Evolutionary conservation across 2,888 invertebrate species (phyloP).

Genomic region (Neuroscelio doddi): DNA sequence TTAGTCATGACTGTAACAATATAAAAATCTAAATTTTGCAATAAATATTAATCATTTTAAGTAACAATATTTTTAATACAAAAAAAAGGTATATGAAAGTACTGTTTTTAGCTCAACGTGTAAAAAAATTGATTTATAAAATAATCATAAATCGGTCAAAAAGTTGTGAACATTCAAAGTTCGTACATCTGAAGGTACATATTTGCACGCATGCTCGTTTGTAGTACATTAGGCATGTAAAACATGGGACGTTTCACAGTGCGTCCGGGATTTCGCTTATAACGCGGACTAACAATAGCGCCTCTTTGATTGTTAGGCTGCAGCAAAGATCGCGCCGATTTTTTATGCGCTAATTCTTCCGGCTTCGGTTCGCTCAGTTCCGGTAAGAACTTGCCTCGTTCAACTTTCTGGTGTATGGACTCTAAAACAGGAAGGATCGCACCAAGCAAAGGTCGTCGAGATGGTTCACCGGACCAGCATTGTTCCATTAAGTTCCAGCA

Average conservation of each 20-base stretch:
- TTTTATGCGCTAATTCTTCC: slow-evolving; percentile 53
- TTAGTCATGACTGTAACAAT: neutral
- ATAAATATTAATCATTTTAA: too few relatives aligned
- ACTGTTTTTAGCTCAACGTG: too few relatives aligned
- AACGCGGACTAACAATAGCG: slow-evolving; percentile 49
- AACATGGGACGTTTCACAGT: slow-evolving; percentile 62
- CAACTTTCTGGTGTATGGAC: slow-evolving; percentile 71
- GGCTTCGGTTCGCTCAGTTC: slow-evolving; percentile 49
- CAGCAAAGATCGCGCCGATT: slow-evolving; percentile 62
- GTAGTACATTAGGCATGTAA: slow-evolving; percentile 64
- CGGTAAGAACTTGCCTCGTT: slow-evolving; percentile 61
- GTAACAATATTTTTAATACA: too few relatives aligned
- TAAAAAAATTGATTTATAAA: too few relatives aligned
- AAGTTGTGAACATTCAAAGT: slow-evolving; percentile 55
- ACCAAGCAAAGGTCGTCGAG: slow-evolving; percentile 83
- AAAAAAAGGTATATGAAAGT: too few relatives aligned
- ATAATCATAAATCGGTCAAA: too few relatives aligned
- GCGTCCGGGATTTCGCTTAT: slow-evolving; percentile 54
- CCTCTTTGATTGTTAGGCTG: slow-evolving; percentile 69
- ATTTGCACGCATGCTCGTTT: slow-evolving; percentile 63
- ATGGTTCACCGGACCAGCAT: slow-evolving; percentile 87
- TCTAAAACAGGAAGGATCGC: slow-evolving; percentile 82
- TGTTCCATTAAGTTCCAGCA: slow-evolving; percentile 90
- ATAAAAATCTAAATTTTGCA: too few relatives aligned
- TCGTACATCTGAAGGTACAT: slow-evolving; percentile 66